phyloP scores from a whole-genome alignment of 2,888 invertebrate species.

The Heliconius erato region DNA sequence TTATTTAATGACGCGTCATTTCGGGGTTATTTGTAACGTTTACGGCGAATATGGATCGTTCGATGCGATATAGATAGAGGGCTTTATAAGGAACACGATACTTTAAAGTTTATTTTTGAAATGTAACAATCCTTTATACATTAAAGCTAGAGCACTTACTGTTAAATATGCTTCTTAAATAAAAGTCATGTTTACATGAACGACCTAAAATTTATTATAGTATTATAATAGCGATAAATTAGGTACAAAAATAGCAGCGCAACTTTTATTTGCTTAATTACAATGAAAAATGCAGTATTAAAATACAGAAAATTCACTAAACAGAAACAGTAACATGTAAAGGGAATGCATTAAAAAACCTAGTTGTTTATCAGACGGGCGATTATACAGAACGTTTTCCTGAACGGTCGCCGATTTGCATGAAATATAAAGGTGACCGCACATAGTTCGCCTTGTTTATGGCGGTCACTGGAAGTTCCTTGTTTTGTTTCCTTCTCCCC shows the following conservation, averaged over 20 bases:
- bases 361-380: slow-evolving; percentile 51
- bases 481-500: slow-evolving; percentile 70
- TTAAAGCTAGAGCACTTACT: background rate
- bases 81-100: slow-evolving; percentile 37
- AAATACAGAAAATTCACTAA: slow-evolving; percentile 26
- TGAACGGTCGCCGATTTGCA: slow-evolving; percentile 72
- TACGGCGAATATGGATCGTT: slow-evolving; percentile 71
- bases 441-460: slow-evolving; percentile 83
- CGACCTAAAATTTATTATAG: background rate
- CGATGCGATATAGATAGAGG: slow-evolving; percentile 74
- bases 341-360: slow-evolving; percentile 46
- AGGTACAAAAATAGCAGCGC: background rate
- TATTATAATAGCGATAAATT: background rate
- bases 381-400: slow-evolving; percentile 54
- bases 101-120: slow-evolving; percentile 10
- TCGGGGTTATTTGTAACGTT: slow-evolving; percentile 84
- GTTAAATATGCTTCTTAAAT: slow-evolving; percentile 4
- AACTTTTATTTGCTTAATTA: background rate
- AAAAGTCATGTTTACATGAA: background rate
- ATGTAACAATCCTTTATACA: background rate
- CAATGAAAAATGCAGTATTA: background rate
- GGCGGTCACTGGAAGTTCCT: slow-evolving; percentile 73
- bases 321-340: slow-evolving; percentile 44
- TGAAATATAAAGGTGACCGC: slow-evolving; percentile 85
- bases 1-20: slow-evolving; percentile 84